These are phyloP conservation scores for Flexamia atlantica DNA, from an alignment of 2,888 invertebrate species.

Conservation along the genomic window DNA sequence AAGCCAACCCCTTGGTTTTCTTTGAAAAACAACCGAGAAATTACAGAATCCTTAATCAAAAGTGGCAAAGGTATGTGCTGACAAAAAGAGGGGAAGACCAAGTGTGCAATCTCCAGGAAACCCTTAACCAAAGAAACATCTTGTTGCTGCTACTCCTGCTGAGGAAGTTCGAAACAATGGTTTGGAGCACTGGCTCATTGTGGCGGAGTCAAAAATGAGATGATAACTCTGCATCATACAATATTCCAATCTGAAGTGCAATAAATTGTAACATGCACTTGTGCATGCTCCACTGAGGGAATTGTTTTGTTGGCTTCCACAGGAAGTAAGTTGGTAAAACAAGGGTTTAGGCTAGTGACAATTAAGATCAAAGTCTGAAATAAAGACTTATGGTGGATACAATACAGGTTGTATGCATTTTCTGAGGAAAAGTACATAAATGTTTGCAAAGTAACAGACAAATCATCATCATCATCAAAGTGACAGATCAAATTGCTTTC, in stretches of 20 bases:
- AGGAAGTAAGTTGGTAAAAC: too few species aligned
- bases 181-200: conserved; percentile 23
- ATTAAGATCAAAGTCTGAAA: too few species aligned
- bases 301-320: conserved; percentile 43
- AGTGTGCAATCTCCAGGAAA: background rate
- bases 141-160: background rate
- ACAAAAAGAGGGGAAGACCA: conserved; percentile 5
- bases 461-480: too few species aligned
- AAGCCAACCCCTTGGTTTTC: conserved; percentile 1
- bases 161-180: conserved; percentile 18
- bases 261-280: conserved; percentile 29
- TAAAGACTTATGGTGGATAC: too few species aligned
- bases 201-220: background rate
- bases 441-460: too few species aligned
- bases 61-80: conserved; percentile 25
- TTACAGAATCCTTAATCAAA: conserved; percentile 10
- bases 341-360: too few species aligned
- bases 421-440: too few species aligned
- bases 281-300: conserved; percentile 25
- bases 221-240: conserved; percentile 31
- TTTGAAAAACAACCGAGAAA: conserved; percentile 11
- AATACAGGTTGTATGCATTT: too few species aligned
- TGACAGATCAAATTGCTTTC: too few species aligned
- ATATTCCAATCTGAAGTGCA: conserved; percentile 12
- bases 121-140: conserved; percentile 2